Percentiles rank a stretch among this genome's conserved stretches.
Evolutionary conservation across 2,113 vertebrate genomes (phyloP).

Genomic region (Xyliphius kryptos): DNA sequence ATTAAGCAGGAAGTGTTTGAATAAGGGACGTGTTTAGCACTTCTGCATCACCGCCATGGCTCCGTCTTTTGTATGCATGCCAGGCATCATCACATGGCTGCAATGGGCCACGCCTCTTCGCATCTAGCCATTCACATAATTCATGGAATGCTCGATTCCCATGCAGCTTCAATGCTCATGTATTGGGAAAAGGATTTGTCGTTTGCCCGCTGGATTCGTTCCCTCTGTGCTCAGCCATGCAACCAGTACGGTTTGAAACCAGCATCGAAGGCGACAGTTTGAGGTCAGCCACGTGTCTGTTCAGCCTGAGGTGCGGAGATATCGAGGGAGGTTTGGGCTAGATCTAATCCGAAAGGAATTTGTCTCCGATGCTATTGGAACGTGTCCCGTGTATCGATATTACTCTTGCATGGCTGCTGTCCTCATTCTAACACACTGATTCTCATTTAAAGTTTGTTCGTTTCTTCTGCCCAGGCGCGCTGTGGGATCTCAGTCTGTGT

Average conservation of each 20-base stretch:
- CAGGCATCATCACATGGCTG: background rate
- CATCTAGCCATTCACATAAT: background rate
- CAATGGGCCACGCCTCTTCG: background rate
- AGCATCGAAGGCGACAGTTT: conserved; percentile 32
- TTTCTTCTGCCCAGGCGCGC: background rate
- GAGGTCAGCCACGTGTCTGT: conserved; percentile 23
- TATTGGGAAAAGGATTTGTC: conserved; percentile 9
- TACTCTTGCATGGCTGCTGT: conserved; percentile 1
- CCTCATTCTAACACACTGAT: conserved; percentile 1
- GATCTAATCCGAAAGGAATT: too few species aligned
- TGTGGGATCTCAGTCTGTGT: background rate
- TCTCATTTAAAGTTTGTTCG: background rate
- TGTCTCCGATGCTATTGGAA: too few species aligned
- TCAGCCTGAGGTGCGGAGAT: conserved; percentile 6
- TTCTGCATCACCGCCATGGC: background rate
- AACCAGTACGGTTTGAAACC: conserved; percentile 22
- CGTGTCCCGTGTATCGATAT: background rate
- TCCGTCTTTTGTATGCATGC: background rate
- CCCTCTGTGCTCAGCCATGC: conserved; percentile 20
- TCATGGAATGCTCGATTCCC: background rate
- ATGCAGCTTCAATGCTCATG: conserved; percentile 2
- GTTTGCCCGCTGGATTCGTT: conserved; percentile 9
- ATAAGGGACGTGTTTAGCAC: too few species aligned
- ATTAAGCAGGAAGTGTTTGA: too few species aligned
- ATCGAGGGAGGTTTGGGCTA: conserved; percentile 4